Evolutionary conservation across 2,113 vertebrate species (phyloP).

Genomic region (Chaetodon auriga): DNA sequence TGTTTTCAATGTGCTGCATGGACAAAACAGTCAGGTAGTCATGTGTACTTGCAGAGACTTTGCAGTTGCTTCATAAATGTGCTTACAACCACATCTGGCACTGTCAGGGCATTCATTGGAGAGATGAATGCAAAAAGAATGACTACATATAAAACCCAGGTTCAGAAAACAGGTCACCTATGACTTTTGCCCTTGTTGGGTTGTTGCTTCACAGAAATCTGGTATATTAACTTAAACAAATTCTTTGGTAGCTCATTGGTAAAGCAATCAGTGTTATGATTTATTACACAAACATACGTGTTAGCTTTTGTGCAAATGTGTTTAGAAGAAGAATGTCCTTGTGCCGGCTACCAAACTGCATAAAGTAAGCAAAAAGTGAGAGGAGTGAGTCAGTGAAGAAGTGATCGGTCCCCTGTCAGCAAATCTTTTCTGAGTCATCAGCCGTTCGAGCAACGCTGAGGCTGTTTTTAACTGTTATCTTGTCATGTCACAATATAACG

Average conservation of each 20-base stretch:
- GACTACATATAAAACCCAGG: slow-evolving; percentile 5
- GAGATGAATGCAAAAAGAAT: slow-evolving; percentile 4
- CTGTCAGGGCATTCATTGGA: background rate
- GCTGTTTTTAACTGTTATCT: background rate
- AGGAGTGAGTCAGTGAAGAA: background rate
- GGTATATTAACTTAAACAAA: background rate
- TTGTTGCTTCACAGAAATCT: background rate
- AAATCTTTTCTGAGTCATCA: background rate
- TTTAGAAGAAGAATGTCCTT: background rate
- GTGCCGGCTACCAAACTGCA: background rate
- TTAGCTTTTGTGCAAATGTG: background rate
- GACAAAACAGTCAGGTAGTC: slow-evolving; percentile 32
- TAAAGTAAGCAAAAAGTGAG: background rate
- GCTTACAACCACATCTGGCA: slow-evolving; percentile 32
- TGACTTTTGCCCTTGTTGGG: background rate
- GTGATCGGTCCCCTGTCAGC: background rate
- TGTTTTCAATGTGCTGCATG: slow-evolving; percentile 60
- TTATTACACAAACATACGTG: background rate
- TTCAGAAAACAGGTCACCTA: slow-evolving; percentile 32
- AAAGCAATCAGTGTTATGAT: background rate
- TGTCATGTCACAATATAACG: background rate
- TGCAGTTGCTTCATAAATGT: slow-evolving; percentile 46
- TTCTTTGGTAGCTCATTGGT: background rate
- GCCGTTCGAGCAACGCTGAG: background rate
- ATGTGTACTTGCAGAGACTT: slow-evolving; percentile 32